phyloP scores from a whole-genome alignment of 2,888 invertebrate species.

The Pristionchus maxplancki region DNA sequence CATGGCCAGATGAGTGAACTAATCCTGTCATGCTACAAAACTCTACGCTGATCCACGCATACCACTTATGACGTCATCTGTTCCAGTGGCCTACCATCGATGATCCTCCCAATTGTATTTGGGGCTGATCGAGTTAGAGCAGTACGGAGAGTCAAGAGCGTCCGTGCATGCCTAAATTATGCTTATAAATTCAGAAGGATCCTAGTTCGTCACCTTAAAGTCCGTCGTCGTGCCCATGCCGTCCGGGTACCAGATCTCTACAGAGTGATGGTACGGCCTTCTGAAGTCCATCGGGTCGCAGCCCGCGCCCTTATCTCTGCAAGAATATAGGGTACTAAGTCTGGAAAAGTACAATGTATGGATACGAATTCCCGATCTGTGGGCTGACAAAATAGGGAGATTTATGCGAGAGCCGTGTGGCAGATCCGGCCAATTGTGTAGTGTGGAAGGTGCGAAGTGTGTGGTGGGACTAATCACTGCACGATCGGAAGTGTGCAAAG shows the following conservation, averaged over 20 bases:
- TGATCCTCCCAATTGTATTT: conserved; percentile 47
- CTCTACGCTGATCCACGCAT: neutral
- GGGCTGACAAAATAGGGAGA: neutral
- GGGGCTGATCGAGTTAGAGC: conserved; percentile 43
- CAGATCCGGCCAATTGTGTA: neutral
- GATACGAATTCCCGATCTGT: neutral
- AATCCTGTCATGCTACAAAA: neutral
- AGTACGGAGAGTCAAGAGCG: conserved; percentile 7
- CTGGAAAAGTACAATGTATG: neutral
- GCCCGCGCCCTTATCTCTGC: conserved; percentile 27
- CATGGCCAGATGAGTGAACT: too few relatives aligned
- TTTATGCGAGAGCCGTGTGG: neutral
- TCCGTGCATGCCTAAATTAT: conserved; percentile 36
- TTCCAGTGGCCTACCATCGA: neutral
- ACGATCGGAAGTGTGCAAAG: neutral
- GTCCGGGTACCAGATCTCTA: conserved; percentile 51
- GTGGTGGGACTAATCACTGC: neutral
- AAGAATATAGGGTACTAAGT: neutral
- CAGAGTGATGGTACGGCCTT: conserved; percentile 37
- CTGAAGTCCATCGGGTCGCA: conserved; percentile 48
- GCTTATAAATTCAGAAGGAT: neutral
- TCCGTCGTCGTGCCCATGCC: neutral
- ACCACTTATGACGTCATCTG: neutral
- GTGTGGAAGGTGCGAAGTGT: neutral
- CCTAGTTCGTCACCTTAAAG: neutral